Evolutionary conservation across 2,888 invertebrate genomes (phyloP), one percentile per base, ranked within the genome.

Genomic region (Acanthosoma haemorrhoidale): DNA sequence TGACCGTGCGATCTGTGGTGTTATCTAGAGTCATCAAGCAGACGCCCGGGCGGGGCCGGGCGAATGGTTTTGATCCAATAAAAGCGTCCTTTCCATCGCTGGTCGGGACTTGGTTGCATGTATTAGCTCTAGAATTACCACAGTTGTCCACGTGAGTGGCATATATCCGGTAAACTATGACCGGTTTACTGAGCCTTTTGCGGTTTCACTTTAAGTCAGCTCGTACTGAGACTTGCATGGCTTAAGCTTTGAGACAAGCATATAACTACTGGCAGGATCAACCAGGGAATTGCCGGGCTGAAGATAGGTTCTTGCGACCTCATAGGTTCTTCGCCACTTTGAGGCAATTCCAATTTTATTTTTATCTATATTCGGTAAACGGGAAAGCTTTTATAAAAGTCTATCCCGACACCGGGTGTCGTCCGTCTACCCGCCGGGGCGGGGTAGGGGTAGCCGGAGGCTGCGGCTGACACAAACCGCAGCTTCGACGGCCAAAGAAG

Each of bases 161-260:
- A n/a, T n/a, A n/a, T n/a, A n/a, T n/a, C n/a, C n/a, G n/a, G n/a
- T n/a, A n/a, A n/a, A n/a, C n/a, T n/a, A 82, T 81, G 83, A 83
- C 83, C 83, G 83, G 83, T 84, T 81, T 83, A 84, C 83, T 84
- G 83, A 84, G 84, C 83, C 83, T 82, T 84, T 83, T 82, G 83
- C 83, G 80, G 83, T 83, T 82, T 83, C 82, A 81, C 83, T 80
- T 81, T 82, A 80, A 80, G 80, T 77, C 77, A 81, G 84, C 81
- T 80, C 83, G 83, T 81, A 84, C 85, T 84, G 81, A 85, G 82
- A 85, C 85, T 83, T 85, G 85, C 85, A 85, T 85, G 85, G 84
- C 84, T 84, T 83, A 85, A 83, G 84, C 83, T 84, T 85, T 85
- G 84, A 86, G 83, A 85, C 83, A 84, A 86, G 84, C 84, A 85